Conservation (phyloP, 2,113 vertebrate species). For the Embiotoca jacksoni region DNA sequence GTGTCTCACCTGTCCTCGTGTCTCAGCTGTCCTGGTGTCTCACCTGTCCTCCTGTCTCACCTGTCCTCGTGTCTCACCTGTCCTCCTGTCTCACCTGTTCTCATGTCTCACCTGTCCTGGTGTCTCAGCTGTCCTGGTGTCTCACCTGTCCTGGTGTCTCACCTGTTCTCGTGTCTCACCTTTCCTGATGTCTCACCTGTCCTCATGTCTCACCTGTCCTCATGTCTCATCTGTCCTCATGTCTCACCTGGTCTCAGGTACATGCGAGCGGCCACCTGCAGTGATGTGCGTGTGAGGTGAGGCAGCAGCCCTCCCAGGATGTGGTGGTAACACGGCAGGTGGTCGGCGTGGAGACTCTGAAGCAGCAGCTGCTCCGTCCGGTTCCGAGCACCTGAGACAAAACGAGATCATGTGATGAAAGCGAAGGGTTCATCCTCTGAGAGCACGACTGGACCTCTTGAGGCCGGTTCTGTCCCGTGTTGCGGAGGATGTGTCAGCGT, state of each 20-base stretch:
- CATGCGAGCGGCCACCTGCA: slow-evolving; percentile 67
- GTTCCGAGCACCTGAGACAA: slow-evolving; percentile 48
- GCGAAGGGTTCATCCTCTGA: too few relatives aligned
- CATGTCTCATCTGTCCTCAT: neutral
- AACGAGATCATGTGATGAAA: neutral
- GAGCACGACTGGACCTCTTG: too few relatives aligned
- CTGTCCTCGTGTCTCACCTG: neutral
- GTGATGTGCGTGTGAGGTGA: slow-evolving; percentile 41
- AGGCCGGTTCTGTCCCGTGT: too few relatives aligned
- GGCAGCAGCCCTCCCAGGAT: slow-evolving; percentile 48
- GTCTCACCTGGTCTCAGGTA: slow-evolving; percentile 67
- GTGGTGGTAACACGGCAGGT: slow-evolving; percentile 57
- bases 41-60: neutral
- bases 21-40: too few relatives aligned
- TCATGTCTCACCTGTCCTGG: too few relatives aligned
- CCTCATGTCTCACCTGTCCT: neutral
- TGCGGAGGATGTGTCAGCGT: too few relatives aligned
- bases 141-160: too few relatives aligned
- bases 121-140: too few relatives aligned
- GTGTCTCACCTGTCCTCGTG: too few relatives aligned
- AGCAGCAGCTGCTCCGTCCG: slow-evolving; percentile 61
- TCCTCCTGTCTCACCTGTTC: slow-evolving; percentile 43
- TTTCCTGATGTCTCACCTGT: too few relatives aligned
- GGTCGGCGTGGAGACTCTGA: slow-evolving; percentile 39
- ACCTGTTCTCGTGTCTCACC: too few relatives aligned